Base-by-base conservation (phyloP, 2,888 invertebrate species). In the Melanargia galathea region DNA sequence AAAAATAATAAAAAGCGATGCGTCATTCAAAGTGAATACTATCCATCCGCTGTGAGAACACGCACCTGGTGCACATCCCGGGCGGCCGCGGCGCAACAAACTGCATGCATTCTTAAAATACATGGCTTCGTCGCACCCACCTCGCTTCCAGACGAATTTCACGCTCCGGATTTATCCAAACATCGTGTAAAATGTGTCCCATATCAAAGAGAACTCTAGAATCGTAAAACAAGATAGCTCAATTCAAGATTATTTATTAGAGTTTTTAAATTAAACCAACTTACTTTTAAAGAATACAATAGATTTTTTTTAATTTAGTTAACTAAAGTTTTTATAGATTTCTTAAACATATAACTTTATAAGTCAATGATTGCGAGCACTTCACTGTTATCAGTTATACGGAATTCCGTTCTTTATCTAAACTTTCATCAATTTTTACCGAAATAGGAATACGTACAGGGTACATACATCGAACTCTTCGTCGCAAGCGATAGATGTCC, bases 21-120 rank as follows among this genome's bases (percentile, higher is more conserved):
- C 56, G 48, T 62, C 49, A 38, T 56, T 30, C 49, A 57, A 35
- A 45, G 33, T 18, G 60, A 61, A 51, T 33, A 51, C 46, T n/a
- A n/a, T 38, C 46, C 33, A 68, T 70, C 70, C 65, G 68, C 68
- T 67, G 70, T 70, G 68, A 70, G 64, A 69, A 54, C 26, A 62
- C 65, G 60, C 69, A 71, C 71, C 70, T 69, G 71, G 16, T 30
- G n/a, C 66, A 48, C 35, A 54, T 51, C 54, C 20, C 58, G 22
- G 30, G 45, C 61, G 3, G 30, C 46, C 18, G 48, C 26, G 11
- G 24, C 61, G 64, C 57, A 64, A 70, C 68, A 68, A 70, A 70
- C 60, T 65, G 65, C 64, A 62, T 67, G 65, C 66, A 65, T 67
- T 63, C 67, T 67, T 64, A 67, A 67, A 68, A 66, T 66, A 67